phyloP scores from a whole-genome alignment of 2,888 invertebrate genomes.

The Galeruca laticollis region DNA sequence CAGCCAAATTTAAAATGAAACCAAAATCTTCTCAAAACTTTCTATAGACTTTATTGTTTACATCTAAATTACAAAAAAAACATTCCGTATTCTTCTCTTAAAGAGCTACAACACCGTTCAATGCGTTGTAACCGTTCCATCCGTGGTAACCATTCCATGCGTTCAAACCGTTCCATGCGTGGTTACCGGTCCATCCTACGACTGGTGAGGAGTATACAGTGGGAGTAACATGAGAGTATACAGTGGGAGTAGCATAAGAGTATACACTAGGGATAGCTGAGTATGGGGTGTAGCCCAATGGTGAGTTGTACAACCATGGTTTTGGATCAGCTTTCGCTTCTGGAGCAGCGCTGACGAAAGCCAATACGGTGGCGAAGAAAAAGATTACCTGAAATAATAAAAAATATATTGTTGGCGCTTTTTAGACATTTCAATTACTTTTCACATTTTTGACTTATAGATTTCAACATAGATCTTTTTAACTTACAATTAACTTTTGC shows the following conservation, averaged over 20 bases:
- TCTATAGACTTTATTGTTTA: too few species aligned
- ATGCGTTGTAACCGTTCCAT: not conserved
- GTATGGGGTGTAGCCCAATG: not conserved
- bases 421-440: too few species aligned
- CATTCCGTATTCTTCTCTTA: not conserved
- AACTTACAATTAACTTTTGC: too few species aligned
- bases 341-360: not conserved
- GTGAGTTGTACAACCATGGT: conserved; percentile 5
- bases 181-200: not conserved
- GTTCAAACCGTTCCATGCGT: not conserved
- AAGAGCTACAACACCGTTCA: not conserved
- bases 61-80: too few species aligned
- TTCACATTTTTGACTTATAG: too few species aligned
- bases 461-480: too few species aligned
- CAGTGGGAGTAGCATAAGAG: not conserved
- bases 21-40: too few species aligned
- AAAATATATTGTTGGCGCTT: too few species aligned
- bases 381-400: not conserved
- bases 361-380: not conserved
- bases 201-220: not conserved
- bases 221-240: not conserved
- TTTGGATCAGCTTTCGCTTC: not conserved
- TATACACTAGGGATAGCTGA: not conserved
- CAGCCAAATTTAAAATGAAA: too few species aligned
- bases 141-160: not conserved